Conservation (phyloP, 2,113 vertebrate species). For the Acinonyx jubatus region DNA sequence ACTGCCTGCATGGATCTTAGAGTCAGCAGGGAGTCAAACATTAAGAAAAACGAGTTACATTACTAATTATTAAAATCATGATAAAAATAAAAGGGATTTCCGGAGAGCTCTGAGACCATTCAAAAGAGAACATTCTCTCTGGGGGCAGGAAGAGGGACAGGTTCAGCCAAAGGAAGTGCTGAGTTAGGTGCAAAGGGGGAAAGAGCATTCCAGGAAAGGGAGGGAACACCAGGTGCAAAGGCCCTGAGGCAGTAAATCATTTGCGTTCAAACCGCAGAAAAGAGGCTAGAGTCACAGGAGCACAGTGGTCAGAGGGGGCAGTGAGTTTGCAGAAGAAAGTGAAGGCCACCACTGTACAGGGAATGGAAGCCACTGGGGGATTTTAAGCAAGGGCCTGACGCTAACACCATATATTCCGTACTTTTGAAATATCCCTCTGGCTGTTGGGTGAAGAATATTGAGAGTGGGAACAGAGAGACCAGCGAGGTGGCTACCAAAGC, state of each 20-base stretch:
- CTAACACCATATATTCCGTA: background rate
- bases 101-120: background rate
- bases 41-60: background rate
- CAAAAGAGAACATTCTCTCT: background rate
- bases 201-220: background rate
- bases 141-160: background rate
- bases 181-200: background rate
- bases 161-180: background rate
- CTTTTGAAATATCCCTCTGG: background rate
- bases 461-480: background rate
- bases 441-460: background rate
- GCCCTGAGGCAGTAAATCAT: background rate
- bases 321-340: background rate
- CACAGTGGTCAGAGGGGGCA: accelerated
- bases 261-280: background rate
- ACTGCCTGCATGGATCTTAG: background rate
- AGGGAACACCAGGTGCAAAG: background rate
- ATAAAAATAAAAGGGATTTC: background rate
- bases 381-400: background rate
- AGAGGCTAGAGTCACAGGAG: background rate
- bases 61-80: background rate
- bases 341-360: background rate
- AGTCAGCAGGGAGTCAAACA: background rate
- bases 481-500: background rate
- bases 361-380: background rate